These are phyloP conservation scores for Tineola bisselliella DNA, from an alignment of 2,888 invertebrate genomes.

Conservation along the genomic window DNA sequence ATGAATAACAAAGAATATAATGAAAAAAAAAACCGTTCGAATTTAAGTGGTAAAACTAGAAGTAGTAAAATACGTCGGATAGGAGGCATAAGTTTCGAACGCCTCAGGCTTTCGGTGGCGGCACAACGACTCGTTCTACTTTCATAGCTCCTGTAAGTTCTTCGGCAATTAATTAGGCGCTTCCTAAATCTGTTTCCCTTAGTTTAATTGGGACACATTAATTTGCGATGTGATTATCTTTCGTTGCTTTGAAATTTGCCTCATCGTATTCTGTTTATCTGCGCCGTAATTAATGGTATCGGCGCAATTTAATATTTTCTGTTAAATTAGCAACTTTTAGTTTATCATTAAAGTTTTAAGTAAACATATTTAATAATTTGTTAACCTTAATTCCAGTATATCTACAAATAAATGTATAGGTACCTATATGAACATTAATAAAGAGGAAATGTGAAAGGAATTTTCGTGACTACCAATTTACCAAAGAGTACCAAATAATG, in stretches of 20 bases:
- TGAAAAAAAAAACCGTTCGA: not conserved
- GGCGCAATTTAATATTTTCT: not conserved
- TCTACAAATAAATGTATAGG: no score
- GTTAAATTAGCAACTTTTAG: no score
- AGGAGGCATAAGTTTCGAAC: not conserved
- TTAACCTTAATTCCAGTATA: no score
- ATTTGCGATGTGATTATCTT: slow-evolving; percentile 12
- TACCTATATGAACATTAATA: no score
- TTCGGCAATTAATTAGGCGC: slow-evolving; percentile 11
- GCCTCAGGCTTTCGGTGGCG: not conserved
- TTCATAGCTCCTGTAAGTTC: slow-evolving; percentile 11
- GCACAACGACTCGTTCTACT: slow-evolving; percentile 1
- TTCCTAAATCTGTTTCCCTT: slow-evolving; percentile 11
- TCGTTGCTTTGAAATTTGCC: not conserved
- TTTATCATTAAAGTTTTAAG: no score
- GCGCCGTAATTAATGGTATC: not conserved
- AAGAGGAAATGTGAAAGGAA: no score
- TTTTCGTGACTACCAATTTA: no score
- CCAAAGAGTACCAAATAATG: no score
- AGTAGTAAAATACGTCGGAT: slow-evolving; percentile 3
- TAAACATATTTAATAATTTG: no score
- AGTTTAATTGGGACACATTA: slow-evolving; percentile 13
- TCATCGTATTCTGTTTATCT: not conserved
- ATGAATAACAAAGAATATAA: no score
- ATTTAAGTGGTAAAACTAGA: not conserved